Percentiles rank a stretch among this genome's conserved stretches.
Evolutionary conservation across 2,113 vertebrate species (phyloP).

Genomic region (Fregetta grallaria): DNA sequence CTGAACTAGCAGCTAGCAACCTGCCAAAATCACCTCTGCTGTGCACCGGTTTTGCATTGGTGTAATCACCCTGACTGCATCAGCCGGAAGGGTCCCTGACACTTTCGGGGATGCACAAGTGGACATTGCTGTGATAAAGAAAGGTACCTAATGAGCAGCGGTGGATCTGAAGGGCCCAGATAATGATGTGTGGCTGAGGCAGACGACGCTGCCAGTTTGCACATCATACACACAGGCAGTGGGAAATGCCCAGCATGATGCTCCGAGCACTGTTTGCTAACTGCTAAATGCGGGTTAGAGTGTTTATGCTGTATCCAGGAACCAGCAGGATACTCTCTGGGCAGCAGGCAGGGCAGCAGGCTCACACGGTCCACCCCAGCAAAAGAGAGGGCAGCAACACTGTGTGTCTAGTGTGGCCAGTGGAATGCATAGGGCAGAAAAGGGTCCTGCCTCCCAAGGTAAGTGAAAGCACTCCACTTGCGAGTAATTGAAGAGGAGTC

Average conservation of each 20-base stretch:
- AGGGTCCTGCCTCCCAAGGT: background rate
- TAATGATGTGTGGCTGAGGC: background rate
- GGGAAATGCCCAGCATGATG: background rate
- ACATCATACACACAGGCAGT: background rate
- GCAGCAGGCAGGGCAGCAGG: background rate
- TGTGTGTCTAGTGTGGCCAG: background rate
- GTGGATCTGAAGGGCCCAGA: background rate
- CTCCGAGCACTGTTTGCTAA: background rate
- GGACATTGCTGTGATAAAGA: background rate
- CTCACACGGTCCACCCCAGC: background rate
- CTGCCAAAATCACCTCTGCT: background rate
- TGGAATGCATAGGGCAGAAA: background rate
- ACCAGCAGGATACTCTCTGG: background rate
- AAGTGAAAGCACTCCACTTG: background rate
- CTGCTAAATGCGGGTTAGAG: background rate
- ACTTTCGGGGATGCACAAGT: background rate
- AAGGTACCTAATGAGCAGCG: background rate
- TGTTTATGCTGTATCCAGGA: background rate
- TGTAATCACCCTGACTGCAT: accelerated
- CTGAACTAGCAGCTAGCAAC: background rate
- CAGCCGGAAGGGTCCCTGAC: background rate
- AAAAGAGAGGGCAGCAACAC: background rate
- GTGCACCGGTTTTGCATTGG: background rate
- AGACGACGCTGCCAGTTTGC: background rate
- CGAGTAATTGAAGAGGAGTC: background rate